Percentiles rank a stretch among this genome's conserved stretches.
Evolutionary conservation across 2,888 invertebrate species (phyloP).

Genomic region (Sisyra nigra): DNA sequence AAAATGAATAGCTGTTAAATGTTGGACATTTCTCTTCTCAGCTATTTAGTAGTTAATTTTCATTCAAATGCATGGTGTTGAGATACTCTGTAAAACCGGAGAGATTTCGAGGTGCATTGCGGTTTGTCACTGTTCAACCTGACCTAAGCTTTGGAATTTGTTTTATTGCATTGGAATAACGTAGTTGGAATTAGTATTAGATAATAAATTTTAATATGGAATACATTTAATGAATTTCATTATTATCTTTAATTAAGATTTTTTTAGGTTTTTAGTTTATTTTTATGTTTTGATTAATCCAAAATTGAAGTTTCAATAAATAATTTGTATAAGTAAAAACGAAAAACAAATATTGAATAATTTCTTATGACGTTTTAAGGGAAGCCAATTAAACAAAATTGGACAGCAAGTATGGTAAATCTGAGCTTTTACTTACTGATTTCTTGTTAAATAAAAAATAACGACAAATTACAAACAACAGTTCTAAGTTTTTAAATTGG

Average conservation of each 20-base stretch:
- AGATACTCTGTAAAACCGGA: constrained; percentile 5
- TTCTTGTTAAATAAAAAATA: no score
- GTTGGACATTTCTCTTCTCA: constrained; percentile 18
- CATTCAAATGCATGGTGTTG: constrained; percentile 18
- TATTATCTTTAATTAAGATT: not conserved
- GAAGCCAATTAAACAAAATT: no score
- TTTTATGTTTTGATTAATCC: not conserved
- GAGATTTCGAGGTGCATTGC: constrained; percentile 1
- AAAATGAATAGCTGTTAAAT: not conserved
- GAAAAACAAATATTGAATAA: no score
- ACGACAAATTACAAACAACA: no score
- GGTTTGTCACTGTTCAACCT: no score
- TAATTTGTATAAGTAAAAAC: no score
- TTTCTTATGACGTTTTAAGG: no score
- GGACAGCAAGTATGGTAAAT: no score
- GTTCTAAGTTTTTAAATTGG: no score
- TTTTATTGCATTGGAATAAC: not conserved
- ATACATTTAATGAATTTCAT: no score
- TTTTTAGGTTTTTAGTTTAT: not conserved
- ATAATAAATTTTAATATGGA: not conserved
- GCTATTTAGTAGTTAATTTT: constrained; percentile 22
- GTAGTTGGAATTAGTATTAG: not conserved
- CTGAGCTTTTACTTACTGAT: no score
- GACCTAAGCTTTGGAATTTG: not conserved
- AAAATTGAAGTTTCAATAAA: no score